phyloP scores from a whole-genome alignment of 2,797 vertebrate species.

The Danio jaintianensis region DNA sequence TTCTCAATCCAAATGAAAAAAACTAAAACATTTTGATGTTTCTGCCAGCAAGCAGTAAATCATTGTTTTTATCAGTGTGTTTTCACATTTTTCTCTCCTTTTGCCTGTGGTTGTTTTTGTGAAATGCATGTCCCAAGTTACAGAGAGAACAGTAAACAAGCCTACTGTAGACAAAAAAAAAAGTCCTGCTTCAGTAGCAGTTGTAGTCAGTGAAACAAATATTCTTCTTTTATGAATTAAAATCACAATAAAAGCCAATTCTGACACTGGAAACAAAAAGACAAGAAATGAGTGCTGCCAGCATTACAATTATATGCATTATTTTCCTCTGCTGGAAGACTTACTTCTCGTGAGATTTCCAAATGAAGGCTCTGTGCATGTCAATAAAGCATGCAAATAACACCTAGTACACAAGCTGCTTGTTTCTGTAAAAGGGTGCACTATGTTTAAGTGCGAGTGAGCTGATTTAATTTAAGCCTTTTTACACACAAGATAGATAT shows the following conservation, averaged over 20 bases:
- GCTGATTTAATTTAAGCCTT: conserved; percentile 6
- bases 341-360: neutral
- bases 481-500: conserved; percentile 10
- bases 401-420: neutral
- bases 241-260: neutral
- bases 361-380: neutral
- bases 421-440: neutral
- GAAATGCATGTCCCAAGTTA: conserved; percentile 8
- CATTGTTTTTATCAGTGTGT: conserved; percentile 5
- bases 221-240: neutral
- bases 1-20: neutral
- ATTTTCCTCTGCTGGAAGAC: neutral
- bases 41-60: neutral
- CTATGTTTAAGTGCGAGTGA: neutral
- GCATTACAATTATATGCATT: neutral
- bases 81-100: neutral
- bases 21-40: conserved; percentile 3
- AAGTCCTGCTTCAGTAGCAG: neutral
- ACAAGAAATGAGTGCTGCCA: neutral
- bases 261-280: neutral
- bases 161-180: neutral
- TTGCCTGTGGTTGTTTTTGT: conserved; percentile 37
- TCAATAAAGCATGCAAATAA: conserved; percentile 21
- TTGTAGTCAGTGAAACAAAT: neutral
- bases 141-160: conserved; percentile 9